Conservation (phyloP, 2,113 vertebrate genomes). For the Corythornis cristatus region DNA sequence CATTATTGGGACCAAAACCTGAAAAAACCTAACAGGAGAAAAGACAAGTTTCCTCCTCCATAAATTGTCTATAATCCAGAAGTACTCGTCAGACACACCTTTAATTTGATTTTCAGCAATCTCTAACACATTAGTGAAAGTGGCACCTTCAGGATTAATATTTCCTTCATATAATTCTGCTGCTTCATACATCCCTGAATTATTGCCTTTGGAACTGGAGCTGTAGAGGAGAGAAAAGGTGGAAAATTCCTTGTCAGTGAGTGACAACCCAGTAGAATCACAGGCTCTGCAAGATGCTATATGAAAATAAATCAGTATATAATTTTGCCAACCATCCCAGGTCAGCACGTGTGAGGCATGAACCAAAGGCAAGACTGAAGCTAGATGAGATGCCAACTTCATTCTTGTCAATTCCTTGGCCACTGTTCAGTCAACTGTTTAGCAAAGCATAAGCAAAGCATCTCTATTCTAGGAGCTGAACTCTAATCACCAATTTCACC, state of each 20-base stretch:
- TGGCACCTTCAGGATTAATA: constrained; percentile 57
- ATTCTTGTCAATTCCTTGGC: background rate
- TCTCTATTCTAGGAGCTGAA: background rate
- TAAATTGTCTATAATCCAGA: background rate
- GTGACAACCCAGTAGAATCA: background rate
- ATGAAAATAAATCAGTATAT: accelerated
- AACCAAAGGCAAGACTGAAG: background rate
- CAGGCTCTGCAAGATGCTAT: background rate
- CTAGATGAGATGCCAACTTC: background rate
- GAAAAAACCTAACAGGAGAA: background rate
- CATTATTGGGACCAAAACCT: background rate
- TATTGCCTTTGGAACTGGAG: constrained; percentile 45
- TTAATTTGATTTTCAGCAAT: constrained; percentile 45
- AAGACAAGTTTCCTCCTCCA: background rate
- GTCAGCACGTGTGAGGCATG: background rate
- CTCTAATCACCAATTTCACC: background rate
- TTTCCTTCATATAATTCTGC: constrained; percentile 60
- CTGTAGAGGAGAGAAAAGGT: constrained; percentile 51
- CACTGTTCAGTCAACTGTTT: background rate
- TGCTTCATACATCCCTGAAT: constrained; percentile 39
- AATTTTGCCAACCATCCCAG: background rate
- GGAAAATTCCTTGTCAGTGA: background rate
- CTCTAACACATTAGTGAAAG: constrained; percentile 37
- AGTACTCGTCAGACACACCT: constrained; percentile 3
- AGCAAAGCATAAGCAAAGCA: background rate